A percentile compares a stretch with the other conserved stretches of the same genome.
Conservation (phyloP, 1,140 invertebrate species). For the Neodiprion fabricii region DNA sequence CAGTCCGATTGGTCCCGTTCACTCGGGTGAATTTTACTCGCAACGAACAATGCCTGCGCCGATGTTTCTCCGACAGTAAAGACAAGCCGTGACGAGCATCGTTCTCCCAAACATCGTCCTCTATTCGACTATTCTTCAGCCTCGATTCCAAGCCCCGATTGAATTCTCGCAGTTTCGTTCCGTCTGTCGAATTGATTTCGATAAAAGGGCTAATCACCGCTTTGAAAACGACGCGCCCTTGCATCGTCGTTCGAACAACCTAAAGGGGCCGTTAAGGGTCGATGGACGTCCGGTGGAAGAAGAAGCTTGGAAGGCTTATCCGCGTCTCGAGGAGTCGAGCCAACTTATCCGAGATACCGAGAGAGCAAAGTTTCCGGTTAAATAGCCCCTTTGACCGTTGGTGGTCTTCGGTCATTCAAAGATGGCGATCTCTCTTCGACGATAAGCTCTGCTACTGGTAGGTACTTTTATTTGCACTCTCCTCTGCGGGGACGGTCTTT, state of each 20-base stretch:
- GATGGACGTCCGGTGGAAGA: background rate
- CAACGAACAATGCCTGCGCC: conserved; percentile 35
- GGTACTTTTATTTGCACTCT: background rate
- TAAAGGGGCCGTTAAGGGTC: background rate
- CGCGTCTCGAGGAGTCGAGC: background rate
- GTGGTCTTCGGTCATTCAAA: background rate
- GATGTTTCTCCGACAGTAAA: conserved; percentile 5
- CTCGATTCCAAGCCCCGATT: no score
- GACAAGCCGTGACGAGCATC: conserved; percentile 33
- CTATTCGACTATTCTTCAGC: no score
- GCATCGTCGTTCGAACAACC: no score
- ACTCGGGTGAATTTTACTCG: conserved; percentile 48
- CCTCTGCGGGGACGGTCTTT: background rate
- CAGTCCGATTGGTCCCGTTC: conserved; percentile 52
- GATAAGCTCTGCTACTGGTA: no score
- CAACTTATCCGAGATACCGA: background rate
- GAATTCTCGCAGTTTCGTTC: no score
- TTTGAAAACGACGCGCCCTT: no score
- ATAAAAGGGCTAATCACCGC: no score
- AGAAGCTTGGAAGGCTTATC: background rate
- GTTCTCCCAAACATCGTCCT: no score
- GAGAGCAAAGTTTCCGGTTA: conserved; percentile 1
- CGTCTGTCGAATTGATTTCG: no score
- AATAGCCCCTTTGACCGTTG: background rate
- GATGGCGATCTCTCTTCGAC: background rate